Conservation (phyloP, 2,888 invertebrate genomes). For the Synergus umbraculus region DNA sequence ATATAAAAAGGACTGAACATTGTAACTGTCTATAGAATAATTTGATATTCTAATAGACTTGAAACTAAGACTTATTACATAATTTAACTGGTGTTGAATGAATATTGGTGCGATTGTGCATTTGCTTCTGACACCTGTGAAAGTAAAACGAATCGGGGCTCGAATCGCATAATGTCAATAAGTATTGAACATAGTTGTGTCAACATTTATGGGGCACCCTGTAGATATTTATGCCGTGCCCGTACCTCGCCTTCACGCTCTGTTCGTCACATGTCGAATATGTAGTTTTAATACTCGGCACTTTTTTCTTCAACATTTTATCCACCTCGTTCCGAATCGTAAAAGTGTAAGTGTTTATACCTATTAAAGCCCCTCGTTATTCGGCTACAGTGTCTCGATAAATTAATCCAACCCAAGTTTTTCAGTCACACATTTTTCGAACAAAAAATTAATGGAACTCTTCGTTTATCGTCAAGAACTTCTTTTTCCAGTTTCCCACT, state of each 20-base stretch:
- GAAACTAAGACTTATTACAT: slow-evolving; percentile 19
- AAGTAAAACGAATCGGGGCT: slow-evolving; percentile 22
- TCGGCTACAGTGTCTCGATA: background rate
- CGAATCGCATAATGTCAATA: slow-evolving; percentile 1
- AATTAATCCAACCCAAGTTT: background rate
- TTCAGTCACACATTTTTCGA: background rate
- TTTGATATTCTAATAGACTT: background rate
- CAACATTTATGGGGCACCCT: slow-evolving; percentile 38
- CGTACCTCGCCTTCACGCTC: slow-evolving; percentile 34
- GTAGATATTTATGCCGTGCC: slow-evolving; percentile 28
- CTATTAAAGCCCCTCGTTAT: slow-evolving; percentile 12
- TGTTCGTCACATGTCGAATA: slow-evolving; percentile 37
- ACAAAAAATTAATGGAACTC: background rate
- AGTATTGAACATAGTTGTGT: slow-evolving; percentile 19
- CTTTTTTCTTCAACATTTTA: slow-evolving; percentile 16
- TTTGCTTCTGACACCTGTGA: slow-evolving; percentile 29
- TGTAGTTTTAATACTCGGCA: slow-evolving; percentile 3
- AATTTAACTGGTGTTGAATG: slow-evolving; percentile 27
- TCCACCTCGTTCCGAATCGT: slow-evolving; percentile 12
- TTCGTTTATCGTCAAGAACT: background rate
- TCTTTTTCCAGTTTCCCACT: background rate
- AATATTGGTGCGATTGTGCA: slow-evolving; percentile 13
- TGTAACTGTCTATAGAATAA: slow-evolving; percentile 18
- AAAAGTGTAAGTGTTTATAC: slow-evolving; percentile 23
- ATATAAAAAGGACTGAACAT: background rate